Base-by-base conservation (phyloP, 2,888 invertebrate species). In the Scaptomyza flava region DNA sequence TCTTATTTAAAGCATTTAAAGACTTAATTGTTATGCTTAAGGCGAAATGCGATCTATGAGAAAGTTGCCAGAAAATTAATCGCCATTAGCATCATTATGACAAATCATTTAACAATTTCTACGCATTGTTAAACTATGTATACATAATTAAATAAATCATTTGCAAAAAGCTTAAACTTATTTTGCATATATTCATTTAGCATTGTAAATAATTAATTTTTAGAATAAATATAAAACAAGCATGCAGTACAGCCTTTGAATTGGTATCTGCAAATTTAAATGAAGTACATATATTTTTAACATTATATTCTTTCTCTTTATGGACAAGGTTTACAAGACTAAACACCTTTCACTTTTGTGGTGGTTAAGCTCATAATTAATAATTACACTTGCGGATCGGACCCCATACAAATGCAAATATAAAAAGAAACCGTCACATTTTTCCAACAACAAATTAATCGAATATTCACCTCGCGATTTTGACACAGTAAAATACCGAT, bases 21-120 rank as follows among this genome's bases (percentile, higher is more conserved):
- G 36, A 51, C 60, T 86, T 74, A 80, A 83, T 69, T 74, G 78
- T 86, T 64, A 74, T 74, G 84, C 62, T 77, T 77, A 86, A 77
- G 58, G 34, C 23, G 51, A 47, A 64, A 57, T 61, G 20, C 43
- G 30, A 54, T 20, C 46, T 61, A 68, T 74, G 87, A 71, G 87
- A 81, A 86, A 86, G 87, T 82, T 85, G 30, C 7, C 52, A 57
- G 20, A 30, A 47, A 34, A 45, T 12, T 20, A 34, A 36, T 20
- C 17, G 58, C 31, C 33, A 38, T 20, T 5, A 67, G 60, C 23
- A 71, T 58, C 50, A 60, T 67, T 60, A 67, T 63, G 67, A 34
- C 23, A 57, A 57, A 50, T 50, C 20, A 42, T 53, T 65, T 6
- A 63, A 63, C 43, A 36, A 36, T 62, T 63, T 50, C 63, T 30